Evolutionary conservation across 2,113 vertebrate genomes (phyloP), one percentile per base, ranked within the genome.

Genomic region (Apeltes quadracus): DNA sequence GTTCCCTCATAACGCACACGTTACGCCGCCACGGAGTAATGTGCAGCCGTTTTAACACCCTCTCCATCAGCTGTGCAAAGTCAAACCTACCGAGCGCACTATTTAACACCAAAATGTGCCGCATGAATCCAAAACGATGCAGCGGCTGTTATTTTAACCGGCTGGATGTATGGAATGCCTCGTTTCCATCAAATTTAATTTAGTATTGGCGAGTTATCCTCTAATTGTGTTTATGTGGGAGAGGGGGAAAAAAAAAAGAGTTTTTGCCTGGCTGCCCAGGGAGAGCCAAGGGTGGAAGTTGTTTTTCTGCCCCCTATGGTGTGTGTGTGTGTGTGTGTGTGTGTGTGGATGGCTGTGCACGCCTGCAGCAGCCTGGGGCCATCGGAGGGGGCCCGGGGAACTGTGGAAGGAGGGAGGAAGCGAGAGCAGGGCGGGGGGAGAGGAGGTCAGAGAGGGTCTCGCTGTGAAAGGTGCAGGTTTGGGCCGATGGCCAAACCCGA

Each of bases 241-340:
- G 75, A 50, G 16, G 43, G 44, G 44, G 3, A 5, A 5, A 16
- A 16, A 16, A 44, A 1, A 7, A 39, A 23, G 69, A 78, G 78
- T 81, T 69, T 75, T 82, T 90, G 80, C 83, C 23, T 86, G 75
- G 84, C 83, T 85, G 85, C 91, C 88, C 88, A 92, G 92, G 90
- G 86, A 81, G 93, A 93, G 87, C 89, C 88, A 88, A 83, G 90
- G 90, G 91, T 93, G 91, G 89, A 93, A 91, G 91, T 94, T 93
- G 92, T 92, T 93, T 93, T 94, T 93, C 88, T 94, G 90, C 92
- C 92, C 91, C 93, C 93, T 91, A 87, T 68, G 76, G 93, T 84
- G 68, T 54, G 87, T 53, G 23, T 55, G 59, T 54, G 46, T 43
- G 69, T 63, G 50, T 61, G 65, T 32, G 34, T 85, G 27, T 48